These are phyloP conservation scores for Apodemus agrarius DNA, from an alignment of 2,797 vertebrate genomes.

Conservation along the genomic window DNA sequence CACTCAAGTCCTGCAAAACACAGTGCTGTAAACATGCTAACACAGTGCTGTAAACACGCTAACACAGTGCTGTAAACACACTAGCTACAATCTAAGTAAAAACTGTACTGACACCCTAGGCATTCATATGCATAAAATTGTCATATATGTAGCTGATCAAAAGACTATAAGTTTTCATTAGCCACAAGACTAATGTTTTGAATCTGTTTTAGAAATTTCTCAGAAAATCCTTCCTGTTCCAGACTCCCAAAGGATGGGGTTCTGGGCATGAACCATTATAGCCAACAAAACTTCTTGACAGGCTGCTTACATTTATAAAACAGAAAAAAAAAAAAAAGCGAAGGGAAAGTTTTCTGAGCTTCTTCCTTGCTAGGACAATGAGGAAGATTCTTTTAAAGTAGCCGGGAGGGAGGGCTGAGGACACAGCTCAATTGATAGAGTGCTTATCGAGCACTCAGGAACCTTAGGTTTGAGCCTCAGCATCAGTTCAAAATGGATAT, in stretches of 20 bases:
- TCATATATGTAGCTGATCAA: constrained; percentile 9
- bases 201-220: not conserved
- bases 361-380: not conserved
- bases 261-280: not conserved
- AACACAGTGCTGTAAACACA: not conserved
- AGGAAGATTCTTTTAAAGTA: constrained; percentile 41
- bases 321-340: not conserved
- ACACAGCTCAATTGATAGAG: not conserved
- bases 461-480: not conserved
- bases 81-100: constrained; percentile 53
- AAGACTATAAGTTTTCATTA: constrained; percentile 30
- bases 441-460: not conserved
- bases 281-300: not conserved
- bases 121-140: constrained; percentile 19
- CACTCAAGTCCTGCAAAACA: not conserved
- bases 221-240: not conserved
- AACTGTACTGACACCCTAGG: not conserved
- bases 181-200: not conserved
- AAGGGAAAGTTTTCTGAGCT: constrained; percentile 50
- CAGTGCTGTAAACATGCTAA: not conserved
- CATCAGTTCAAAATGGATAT: not conserved
- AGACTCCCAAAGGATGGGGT: not conserved
- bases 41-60: not conserved
- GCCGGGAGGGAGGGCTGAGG: not conserved
- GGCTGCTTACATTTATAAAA: constrained; percentile 47